Evolutionary conservation across 2,113 vertebrate genomes (phyloP), one percentile per base, ranked within the genome.

Genomic region (Callipepla californica): DNA sequence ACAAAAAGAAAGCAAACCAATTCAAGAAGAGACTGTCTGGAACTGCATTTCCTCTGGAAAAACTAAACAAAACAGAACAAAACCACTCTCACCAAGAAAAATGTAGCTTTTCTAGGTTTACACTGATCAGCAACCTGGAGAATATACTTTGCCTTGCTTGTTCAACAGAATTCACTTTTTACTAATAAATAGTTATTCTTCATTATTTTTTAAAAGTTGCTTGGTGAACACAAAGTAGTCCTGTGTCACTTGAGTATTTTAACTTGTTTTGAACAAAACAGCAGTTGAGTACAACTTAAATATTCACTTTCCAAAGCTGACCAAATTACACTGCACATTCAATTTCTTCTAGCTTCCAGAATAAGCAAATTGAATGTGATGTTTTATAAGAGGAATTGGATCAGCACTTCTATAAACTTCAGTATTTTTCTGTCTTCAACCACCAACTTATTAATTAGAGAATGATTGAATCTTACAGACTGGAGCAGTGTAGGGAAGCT

Each of bases 261-360:
- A 38, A 57, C 42, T 85, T 91, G 36, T 51, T 69, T 87, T 81
- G 48, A 32, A 81, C 83, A 86, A 81, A 45, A 3, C 28, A 67
- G 34, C 26, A 81, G 32, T 13, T 85, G 36, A 79, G 25, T 44
- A 6, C 40, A 75, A 62, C 40, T 81, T 48, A 57, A 91, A 92
- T 89, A 94, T 85, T 95, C 89, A 36, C 53, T 76, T 81, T 76
- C 67, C 45, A 76, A 79, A 87, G 34, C 62, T 89, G 91, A 82
- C 75, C 85, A 93, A 94, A 90, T 87, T 91, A 69, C 48, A 85
- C 53, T 93, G 61, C 50, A 83, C 82, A 51, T 95, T 70, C 72
- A 70, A 90, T 92, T 93, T 85, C 85, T 95, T 93, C 89, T 94
- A 18, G 85, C 65, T 80, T 94, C 82, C 28, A 7, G 90, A 91